Base-by-base conservation (phyloP, 2,797 vertebrate species). In the Pogoniulus pusillus region DNA sequence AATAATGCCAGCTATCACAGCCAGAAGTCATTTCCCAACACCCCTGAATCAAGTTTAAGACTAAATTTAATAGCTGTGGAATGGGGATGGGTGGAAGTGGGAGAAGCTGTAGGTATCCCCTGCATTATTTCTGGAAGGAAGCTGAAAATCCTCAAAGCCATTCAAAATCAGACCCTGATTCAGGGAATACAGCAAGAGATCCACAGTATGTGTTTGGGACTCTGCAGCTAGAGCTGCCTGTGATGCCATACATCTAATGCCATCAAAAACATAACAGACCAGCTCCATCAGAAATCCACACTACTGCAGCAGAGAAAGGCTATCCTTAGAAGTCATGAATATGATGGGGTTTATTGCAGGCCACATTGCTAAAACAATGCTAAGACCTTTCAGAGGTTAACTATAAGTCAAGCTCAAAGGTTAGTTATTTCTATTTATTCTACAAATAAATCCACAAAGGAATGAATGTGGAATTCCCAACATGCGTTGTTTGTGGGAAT, bases 391-490 rank as follows among this genome's bases (percentile, higher is more conserved):
- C 59, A 82, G 93, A 88, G 47, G 69, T 91, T 90, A 94, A 76
- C 75, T 85, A 62, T 37, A 1, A 90, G 51, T 80, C 80, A 77
- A 37, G 87, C 85, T 93, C 85, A 91, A 92, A 95, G 85, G 91
- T 94, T 94, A 93, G 89, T 71, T 94, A 95, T 85, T 94, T 63
- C 78, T 79, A 2, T 45, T 49, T 49, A 37, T 77, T 87, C 69
- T 53, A 74, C 87, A 94, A 92, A 87, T 84, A 93, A 89, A 94
- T 29, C 58, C 81, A 92, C 1, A 4, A 82, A 86, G 89, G 81
- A 93, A 90, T 79, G 69, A 66, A 87, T 23, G 16, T 70, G 60
- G 80, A 91, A 91, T 95, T 94, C 65, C 66, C 66, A 87, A 82
- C 63, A 73, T 45, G 20, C 3, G 6, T 58, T 87, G 27, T 69